Evolutionary conservation across 2,888 invertebrate species (phyloP).

Genomic region (Ferdinandea cuprea): DNA sequence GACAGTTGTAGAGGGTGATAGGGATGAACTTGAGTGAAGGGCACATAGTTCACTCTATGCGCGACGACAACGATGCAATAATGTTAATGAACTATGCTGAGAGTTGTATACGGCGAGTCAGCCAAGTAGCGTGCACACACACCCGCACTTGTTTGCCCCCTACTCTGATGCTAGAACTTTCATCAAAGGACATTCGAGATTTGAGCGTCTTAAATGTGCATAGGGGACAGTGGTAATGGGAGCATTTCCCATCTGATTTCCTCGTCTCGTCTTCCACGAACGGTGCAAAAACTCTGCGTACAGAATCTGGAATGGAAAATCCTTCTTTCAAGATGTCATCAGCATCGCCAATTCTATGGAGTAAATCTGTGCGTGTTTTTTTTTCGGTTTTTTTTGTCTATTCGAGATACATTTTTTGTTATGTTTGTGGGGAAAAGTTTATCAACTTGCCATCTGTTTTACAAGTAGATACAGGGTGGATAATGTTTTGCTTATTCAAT

Average conservation of each 20-base stretch:
- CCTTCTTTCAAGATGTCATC: conserved; percentile 42
- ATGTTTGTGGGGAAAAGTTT: conserved; percentile 38
- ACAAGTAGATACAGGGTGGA: conserved; percentile 9
- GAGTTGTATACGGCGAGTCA: conserved; percentile 16
- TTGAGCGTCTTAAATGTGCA: conserved; percentile 18
- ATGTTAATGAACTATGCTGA: conserved; percentile 67
- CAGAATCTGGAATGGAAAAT: conserved; percentile 4
- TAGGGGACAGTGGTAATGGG: background rate
- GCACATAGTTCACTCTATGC: background rate
- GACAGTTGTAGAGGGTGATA: conserved; percentile 21
- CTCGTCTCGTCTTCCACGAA: conserved; percentile 1
- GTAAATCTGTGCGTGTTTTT: too few species aligned
- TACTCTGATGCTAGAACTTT: conserved; percentile 31
- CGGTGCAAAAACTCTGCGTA: conserved; percentile 9
- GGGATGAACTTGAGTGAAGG: conserved; percentile 60
- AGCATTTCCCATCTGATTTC: conserved; percentile 26
- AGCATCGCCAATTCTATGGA: conserved; percentile 11
- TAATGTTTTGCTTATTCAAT: conserved; percentile 35
- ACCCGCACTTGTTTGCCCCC: conserved; percentile 31
- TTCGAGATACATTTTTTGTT: conserved; percentile 10
- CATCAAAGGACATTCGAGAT: conserved; percentile 43
- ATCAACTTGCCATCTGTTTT: conserved; percentile 53
- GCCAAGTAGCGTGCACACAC: conserved; percentile 46
- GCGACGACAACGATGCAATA: conserved; percentile 13
- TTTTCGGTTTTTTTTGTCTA: background rate